Percentiles rank a stretch among this genome's conserved stretches.
These are phyloP conservation scores for Charanyca ferruginea DNA, from an alignment of 2,888 invertebrate species.

Conservation along the genomic window DNA sequence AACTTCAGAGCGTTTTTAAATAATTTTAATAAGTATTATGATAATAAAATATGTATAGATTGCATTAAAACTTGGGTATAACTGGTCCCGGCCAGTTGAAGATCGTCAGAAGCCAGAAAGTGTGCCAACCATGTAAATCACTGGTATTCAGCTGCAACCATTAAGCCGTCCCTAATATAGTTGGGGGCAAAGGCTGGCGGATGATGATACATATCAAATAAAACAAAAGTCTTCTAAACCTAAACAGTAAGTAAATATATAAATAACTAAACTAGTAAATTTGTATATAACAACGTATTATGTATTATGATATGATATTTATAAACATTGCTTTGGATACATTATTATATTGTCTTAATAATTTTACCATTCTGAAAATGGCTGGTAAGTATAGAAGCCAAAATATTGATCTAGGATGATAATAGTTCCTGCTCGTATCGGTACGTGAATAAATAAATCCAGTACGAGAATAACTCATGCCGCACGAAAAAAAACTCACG, in stretches of 20 bases:
- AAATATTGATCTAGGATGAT: not conserved
- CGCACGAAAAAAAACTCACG: too few species aligned
- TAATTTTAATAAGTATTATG: not conserved
- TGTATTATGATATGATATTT: conserved; percentile 41
- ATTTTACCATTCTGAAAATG: not conserved
- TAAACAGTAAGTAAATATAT: conserved; percentile 19
- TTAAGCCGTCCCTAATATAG: too few species aligned
- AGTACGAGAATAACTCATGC: too few species aligned
- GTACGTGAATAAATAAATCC: too few species aligned
- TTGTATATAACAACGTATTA: conserved; percentile 21
- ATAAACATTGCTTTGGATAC: conserved; percentile 45
- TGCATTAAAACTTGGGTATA: too few species aligned
- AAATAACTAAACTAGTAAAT: conserved; percentile 31
- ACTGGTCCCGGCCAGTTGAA: too few species aligned
- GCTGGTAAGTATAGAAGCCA: not conserved
- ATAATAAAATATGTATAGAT: not conserved
- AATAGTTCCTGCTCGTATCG: not conserved
- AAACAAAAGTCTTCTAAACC: conserved; percentile 8
- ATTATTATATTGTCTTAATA: conserved; percentile 29
- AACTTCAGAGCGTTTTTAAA: not conserved
- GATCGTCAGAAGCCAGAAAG: too few species aligned
- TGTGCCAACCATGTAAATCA: too few species aligned
- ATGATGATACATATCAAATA: conserved; percentile 14
- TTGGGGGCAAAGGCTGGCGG: too few species aligned
- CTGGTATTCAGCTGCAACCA: too few species aligned